Base-by-base conservation (phyloP, 2,888 invertebrate species). In the Ecdyonurus torrentis region DNA sequence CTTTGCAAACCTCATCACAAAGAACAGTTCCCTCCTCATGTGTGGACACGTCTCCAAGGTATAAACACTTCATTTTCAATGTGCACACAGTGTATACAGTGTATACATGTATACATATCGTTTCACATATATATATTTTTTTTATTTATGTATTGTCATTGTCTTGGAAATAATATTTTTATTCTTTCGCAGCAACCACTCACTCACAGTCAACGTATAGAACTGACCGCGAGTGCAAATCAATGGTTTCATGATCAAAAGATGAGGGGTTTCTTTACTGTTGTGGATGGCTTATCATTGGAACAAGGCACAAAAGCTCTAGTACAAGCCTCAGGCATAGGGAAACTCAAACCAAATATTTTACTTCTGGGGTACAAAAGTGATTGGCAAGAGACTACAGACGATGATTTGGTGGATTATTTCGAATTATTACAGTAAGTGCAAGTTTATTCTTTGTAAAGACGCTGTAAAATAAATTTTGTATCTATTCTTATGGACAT, bases 211-310 rank as follows among this genome's bases (percentile, higher is more conserved):
- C 78, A 81, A 65, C 80, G 86, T 1, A 76, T 78, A n/a, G 72
- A 75, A 10, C 76, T 83, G 55, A 72, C 81, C 2, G 80, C 83
- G 60, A 79, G 81, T n/a, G 86, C 87, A 2, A 87, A 91, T 71
- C 83, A 84, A 55, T 79, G 80, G 78, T 70, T 81, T 52, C 72
- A 73, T 59, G 60, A 65, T 10, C 76, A 79, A 65, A 90, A 90
- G 75, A 82, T 96, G 61, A 95, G 93, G 76, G 89, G 90, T 0
- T 99, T 99, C 78, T 98, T 96, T 77, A 82, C 85, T 7, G 73
- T 91, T 66, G 83, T 92, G 1, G 91, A 92, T 72, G 86, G 86
- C 18, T 79, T 85, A 66, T 66, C 63, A n/a, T 70, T 72, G 63
- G 70, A 71, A 25, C 67, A 69, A 62, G 80, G 79, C 18, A 74